These are phyloP conservation scores for Dicentrarchus labrax DNA, from an alignment of 2,113 vertebrate species.

Conservation along the genomic window DNA sequence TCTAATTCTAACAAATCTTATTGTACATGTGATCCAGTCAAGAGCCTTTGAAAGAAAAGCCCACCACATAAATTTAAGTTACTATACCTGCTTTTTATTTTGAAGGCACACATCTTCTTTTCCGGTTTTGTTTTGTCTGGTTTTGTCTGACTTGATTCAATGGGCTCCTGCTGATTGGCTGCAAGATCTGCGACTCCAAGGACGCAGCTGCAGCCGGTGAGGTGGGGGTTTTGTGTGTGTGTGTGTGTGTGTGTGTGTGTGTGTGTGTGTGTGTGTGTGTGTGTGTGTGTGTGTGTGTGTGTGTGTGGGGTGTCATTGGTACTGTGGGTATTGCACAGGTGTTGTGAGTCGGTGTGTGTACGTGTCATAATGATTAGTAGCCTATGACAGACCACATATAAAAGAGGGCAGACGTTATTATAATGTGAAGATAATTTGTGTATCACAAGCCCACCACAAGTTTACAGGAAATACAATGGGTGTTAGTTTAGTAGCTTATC, in stretches of 20 bases:
- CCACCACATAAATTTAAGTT: too few relatives aligned
- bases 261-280: neutral
- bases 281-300: neutral
- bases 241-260: slow-evolving; percentile 5
- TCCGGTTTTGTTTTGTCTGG: neutral
- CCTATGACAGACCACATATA: neutral
- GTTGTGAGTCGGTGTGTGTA: neutral
- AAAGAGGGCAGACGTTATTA: neutral
- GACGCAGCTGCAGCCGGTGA: slow-evolving; percentile 60
- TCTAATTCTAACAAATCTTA: neutral
- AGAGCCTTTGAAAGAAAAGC: neutral
- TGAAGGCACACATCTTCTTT: slow-evolving; percentile 20
- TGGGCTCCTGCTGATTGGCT: slow-evolving; percentile 54
- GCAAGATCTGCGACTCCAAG: slow-evolving; percentile 35
- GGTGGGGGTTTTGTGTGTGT: slow-evolving; percentile 35
- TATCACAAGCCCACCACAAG: neutral
- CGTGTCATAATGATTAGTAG: neutral
- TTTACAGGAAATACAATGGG: too few relatives aligned
- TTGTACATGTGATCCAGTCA: neutral
- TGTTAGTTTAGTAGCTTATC: too few relatives aligned
- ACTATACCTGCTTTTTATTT: slow-evolving; percentile 46
- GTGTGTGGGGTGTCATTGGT: neutral
- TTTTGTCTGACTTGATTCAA: slow-evolving; percentile 43
- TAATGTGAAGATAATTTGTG: neutral
- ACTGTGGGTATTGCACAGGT: slow-evolving; percentile 29